These are phyloP conservation scores for Amphipyra berbera DNA, from an alignment of 2,888 invertebrate species.

Conservation along the genomic window DNA sequence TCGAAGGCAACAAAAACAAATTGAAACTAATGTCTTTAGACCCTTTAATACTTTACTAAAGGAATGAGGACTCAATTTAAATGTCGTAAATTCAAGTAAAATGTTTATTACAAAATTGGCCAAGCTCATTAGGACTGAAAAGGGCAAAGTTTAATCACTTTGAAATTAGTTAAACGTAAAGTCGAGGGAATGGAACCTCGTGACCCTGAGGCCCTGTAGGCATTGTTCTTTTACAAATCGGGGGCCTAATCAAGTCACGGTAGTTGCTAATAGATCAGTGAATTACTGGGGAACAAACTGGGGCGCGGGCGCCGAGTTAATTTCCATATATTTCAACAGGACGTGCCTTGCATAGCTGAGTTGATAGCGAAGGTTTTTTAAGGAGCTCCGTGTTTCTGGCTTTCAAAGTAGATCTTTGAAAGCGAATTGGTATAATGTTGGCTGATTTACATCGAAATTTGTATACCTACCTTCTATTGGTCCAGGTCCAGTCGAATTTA, in stretches of 20 bases:
- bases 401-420: conserved; percentile 21
- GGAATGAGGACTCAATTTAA: conserved; percentile 43
- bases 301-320: conserved; percentile 66
- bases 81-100: conserved; percentile 41
- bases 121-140: conserved; percentile 51
- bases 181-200: conserved; percentile 23
- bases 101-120: conserved; percentile 53
- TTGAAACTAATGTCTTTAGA: conserved; percentile 17
- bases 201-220: conserved; percentile 19
- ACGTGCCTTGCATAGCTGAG: conserved; percentile 65
- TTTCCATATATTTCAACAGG: conserved; percentile 74
- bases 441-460: conserved; percentile 29
- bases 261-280: conserved; percentile 74
- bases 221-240: conserved; percentile 57
- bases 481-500: not conserved
- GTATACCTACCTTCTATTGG: too few species aligned
- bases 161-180: conserved; percentile 40
- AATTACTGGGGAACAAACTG: conserved; percentile 70
- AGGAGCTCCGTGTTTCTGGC: conserved; percentile 24
- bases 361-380: conserved; percentile 44
- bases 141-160: conserved; percentile 60
- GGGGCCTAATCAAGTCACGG: conserved; percentile 58
- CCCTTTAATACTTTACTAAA: conserved; percentile 28
- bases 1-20: conserved; percentile 22
- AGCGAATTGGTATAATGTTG: conserved; percentile 26